Conservation (phyloP, 1,140 invertebrate genomes). For the Penaeus japonicus region DNA sequence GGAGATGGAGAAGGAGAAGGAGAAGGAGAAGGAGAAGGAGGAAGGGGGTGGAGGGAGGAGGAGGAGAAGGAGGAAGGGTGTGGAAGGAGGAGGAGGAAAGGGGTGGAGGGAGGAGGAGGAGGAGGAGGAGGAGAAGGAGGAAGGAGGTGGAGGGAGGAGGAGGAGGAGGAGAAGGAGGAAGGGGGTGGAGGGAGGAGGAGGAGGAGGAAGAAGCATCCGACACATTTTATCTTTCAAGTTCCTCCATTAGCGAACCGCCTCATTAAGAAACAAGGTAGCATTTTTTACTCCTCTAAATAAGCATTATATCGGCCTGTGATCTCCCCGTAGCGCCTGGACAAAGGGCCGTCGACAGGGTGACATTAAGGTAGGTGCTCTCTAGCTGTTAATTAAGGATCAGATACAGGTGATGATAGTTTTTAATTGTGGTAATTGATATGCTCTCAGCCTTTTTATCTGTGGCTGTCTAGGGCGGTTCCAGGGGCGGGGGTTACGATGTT, state of each 20-base stretch:
- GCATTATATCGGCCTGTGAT: conserved; percentile 41
- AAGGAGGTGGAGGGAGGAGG: background rate
- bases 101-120: background rate
- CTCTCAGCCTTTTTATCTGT: background rate
- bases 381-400: conserved; percentile 53
- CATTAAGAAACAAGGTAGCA: conserved; percentile 39
- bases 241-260: conserved; percentile 47
- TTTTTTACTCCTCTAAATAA: conserved; percentile 43
- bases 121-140: background rate
- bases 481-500: too few species aligned
- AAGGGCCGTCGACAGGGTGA: conserved; percentile 46
- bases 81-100: too few species aligned
- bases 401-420: conserved; percentile 38
- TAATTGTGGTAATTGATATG: conserved; percentile 53
- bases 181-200: too few species aligned
- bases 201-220: background rate
- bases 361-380: conserved; percentile 48
- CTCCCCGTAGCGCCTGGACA: conserved; percentile 45
- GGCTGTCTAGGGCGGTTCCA: too few species aligned
- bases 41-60: background rate
- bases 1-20: background rate
- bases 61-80: too few species aligned
- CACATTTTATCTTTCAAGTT: conserved; percentile 22
- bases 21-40: background rate
- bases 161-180: background rate